Base-by-base conservation (phyloP, 2,797 vertebrate species). In the Choloepus didactylus region DNA sequence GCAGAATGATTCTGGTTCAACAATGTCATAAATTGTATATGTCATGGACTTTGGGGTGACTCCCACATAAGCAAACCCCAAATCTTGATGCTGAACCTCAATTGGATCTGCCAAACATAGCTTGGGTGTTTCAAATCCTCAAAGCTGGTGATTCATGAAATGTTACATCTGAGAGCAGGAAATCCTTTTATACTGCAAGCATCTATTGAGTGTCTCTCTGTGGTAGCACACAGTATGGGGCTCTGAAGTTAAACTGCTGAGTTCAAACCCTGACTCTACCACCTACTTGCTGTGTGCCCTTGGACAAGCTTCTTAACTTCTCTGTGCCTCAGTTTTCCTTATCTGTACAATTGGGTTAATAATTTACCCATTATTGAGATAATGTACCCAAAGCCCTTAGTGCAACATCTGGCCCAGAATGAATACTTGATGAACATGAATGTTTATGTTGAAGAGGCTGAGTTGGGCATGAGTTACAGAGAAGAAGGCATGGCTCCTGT, bases 371-470 rank as follows among this genome's bases (percentile, higher is more conserved):
- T 6, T 35, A 35, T 15, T 81, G 56, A 38, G 51, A 75, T 5
- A 27, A 31, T 2, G 11, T 46, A 64, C 46, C 31, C 21, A 62
- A 77, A 12, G 38, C 7, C 1, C 25, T 46, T n/a, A 67, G 64
- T 0, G 0, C 46, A 44, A 31, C 2, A 9, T 77, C 0, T 0
- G 14, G 18, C 1, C 23, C 27, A 19, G 1, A 15, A 5, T 0
- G 15, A 35, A 44, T 4, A 54, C 59, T 15, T n/a, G 14, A 31
- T 80, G 25, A 75, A 35, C 1, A 2, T 9, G 83, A n/a, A 19
- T 4, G 35, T 6, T 94, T 6, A 1, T 1, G 1, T 0, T 31
- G 51, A 72, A 76, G 64, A 49, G 7, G 31, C 76, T 49, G 19
- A 91, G 51, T 31, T 6, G 31, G 54, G 35, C 31, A 2, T 0